Evolutionary conservation across 2,888 invertebrate genomes (phyloP), one percentile per base, ranked within the genome.

Genomic region (Drosophila engyochracea): DNA sequence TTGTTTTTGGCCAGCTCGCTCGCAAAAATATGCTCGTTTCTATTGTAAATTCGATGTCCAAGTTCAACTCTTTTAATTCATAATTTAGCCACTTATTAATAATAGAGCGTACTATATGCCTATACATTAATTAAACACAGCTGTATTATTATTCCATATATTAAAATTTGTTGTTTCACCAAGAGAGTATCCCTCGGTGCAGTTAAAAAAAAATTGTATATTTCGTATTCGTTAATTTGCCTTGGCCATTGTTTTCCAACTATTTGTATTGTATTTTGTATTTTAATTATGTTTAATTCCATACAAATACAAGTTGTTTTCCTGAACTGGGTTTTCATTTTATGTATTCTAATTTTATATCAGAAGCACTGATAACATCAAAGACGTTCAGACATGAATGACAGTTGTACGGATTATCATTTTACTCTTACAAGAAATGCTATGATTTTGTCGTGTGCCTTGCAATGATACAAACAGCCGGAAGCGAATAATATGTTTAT

Each of bases 101-200:
- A 84, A 84, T 82, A 85, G 90, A 85, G 85, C 70, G 74, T 71
- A 82, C 72, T 71, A 72, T 72, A 79, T 47, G 47, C 22, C 47
- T 47, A 47, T 25, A 22, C 16, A 47, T 47, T 47, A 47, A 47
- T 70, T 69, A 70, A 75, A 85, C 72, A 76, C 70, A 69, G 73
- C 88, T 87, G 84, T 89, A 89, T 86, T 90, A 86, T 82, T 90
- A 90, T 87, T 87, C 87, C 87, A 86, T 90, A 83, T 77, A 82
- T 79, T 80, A 76, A 72, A 86, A 81, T 84, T 86, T 79, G 89
- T 90, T 90, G 87, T 82, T 80, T 64, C 83, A 81, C 88, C 76
- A 63, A 63, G 63, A 52, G 28, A 37, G 30, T 37, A 60, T 47
- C 22, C 12, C 47, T 66, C 53, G 74, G 74, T 77, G 69, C 60